Evolutionary conservation across 2,113 vertebrate genomes (phyloP), one percentile per base, ranked within the genome.

Genomic region (Proteles cristata): DNA sequence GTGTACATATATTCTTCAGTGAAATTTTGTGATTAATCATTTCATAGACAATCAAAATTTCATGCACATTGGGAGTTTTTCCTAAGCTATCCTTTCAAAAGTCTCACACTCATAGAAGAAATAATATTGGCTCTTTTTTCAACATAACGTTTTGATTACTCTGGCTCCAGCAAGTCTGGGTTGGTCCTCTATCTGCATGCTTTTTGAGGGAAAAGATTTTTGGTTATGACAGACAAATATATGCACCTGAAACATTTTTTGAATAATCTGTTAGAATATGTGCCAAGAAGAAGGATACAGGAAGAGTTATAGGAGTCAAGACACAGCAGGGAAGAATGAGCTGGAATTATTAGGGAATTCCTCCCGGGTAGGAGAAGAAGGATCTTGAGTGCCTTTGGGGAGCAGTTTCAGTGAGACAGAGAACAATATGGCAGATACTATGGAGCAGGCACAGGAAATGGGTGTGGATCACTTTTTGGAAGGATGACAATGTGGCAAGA

Each of bases 71-170:
- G 33, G 50, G 65, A 50, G 61, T 96, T 95, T 87, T 77, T 92
- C 92, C 80, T 81, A 69, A 92, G 65, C 68, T 94, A 81, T 77
- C 93, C 92, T 96, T 87, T 73, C 17, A 1, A 92, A 96, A 94
- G 95, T 94, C 96, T 97, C 93, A 94, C 76, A 73, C 93, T 95
- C 95, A 84, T 9, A 97, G 95, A 94, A 97, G 95, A 94, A 97
- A 96, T 92, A 95, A 97, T 97, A 93, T 93, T 88, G 88, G 90
- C 83, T 95, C 81, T 88, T 97, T 98, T 90, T 96, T 90, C 33
- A 0, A 97, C 97, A 98, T 97, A 97, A 97, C 96, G 63, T 98
- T 98, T 97, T 97, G 92, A 98, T 98, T 97, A 97, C 74, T 58
- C 80, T 43, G 98, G 97, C 97, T 97, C 97, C 98, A 69, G 96